Evolutionary conservation across 1,140 invertebrate species (phyloP), one percentile per base, ranked within the genome.

Genomic region (Neodiprion fabricii): DNA sequence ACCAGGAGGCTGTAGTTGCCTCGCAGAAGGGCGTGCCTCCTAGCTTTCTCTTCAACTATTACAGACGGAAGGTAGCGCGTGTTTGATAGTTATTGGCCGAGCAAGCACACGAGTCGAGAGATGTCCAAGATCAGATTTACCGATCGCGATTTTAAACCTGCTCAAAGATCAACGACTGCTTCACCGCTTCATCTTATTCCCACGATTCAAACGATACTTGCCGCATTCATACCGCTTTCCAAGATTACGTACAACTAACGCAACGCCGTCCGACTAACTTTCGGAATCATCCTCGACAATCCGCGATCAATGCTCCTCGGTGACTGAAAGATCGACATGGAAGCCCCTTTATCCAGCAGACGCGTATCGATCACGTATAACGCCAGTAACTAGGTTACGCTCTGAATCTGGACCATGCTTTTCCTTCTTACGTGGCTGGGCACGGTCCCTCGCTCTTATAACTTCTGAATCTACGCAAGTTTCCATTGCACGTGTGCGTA

Each of bases 41-140:
- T 61, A 61, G 53, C 53, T 61, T 61, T 61, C 53, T 61, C 53
- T 61, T 61, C 53, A 61, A 61, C 53, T 61, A 61, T 61, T 61
- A 61, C 53, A 61, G 53, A 12, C n/a, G n/a, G 53, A 40, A 40
- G 28, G 28, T 17, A 12, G n/a, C 11, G n/a, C 53, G 11, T 17
- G n/a, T 61, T 61, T 61, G 5, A 61, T 61, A 61, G 53, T 61
- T 61, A 61, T 61, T 61, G 28, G 53, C 53, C 53, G 53, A 61
- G 53, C 53, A 17, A 61, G n/a, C n/a, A 12, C n/a, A 12, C 11
- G 4, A 17, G n/a, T 9, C 53, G n/a, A 61, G 8, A 61, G 53
- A 61, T 61, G 53, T 61, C 53, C 53, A 61, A 61, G 53, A 14
- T 61, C 53, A 40, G 28, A 40, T 40, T 40, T 40, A 40, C 28